Conservation (phyloP, 2,888 invertebrate species). For the Frankliniella intonsa region DNA sequence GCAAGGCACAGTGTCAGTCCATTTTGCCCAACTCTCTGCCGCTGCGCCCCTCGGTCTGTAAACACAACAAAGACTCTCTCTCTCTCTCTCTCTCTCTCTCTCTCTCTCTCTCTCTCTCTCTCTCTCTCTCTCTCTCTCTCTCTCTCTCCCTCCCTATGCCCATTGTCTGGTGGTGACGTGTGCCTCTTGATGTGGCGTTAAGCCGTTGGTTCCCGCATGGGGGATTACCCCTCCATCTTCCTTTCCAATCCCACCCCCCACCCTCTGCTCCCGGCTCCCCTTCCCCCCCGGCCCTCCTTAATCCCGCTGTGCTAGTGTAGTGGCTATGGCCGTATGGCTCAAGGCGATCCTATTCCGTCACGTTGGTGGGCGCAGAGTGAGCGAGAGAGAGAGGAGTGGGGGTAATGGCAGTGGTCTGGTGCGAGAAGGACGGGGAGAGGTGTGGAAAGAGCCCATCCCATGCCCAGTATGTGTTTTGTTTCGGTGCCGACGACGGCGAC, state of each 20-base stretch:
- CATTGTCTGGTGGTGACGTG: constrained; percentile 12
- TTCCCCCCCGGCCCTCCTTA: neutral
- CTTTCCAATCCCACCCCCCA: neutral
- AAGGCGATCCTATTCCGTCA: constrained; percentile 10
- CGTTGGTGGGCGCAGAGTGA: neutral
- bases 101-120: neutral
- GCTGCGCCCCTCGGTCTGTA: neutral
- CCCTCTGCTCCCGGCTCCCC: neutral
- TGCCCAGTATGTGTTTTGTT: no score
- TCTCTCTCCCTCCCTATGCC: neutral
- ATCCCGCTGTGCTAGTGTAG: neutral
- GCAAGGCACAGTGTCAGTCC: neutral
- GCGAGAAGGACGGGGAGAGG: neutral
- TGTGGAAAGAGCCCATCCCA: neutral
- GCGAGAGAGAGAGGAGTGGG: neutral
- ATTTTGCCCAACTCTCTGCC: neutral
- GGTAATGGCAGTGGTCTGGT: neutral
- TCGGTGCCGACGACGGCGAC: no score
- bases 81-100: neutral
- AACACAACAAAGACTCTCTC: neutral
- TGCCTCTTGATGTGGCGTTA: constrained; percentile 23
- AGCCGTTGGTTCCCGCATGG: constrained; percentile 18
- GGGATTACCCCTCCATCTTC: neutral
- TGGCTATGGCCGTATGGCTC: neutral
- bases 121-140: neutral